Conservation (phyloP, 2,113 vertebrate genomes). For the Centropristis striata region DNA sequence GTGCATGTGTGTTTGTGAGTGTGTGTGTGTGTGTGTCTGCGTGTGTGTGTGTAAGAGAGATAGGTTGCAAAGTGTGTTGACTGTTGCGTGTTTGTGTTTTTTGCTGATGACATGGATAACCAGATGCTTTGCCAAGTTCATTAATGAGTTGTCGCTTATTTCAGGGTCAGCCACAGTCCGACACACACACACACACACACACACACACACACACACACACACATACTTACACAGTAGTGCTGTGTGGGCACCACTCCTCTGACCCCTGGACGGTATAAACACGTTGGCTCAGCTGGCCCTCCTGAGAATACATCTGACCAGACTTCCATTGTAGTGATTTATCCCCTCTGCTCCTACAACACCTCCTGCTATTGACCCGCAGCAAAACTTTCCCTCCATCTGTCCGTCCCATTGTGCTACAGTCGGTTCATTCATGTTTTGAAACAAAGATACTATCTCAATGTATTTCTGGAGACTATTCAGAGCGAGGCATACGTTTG, state of each 20-base stretch:
- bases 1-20: not conserved
- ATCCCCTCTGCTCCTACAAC: slow-evolving; percentile 21
- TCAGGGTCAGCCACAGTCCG: slow-evolving; percentile 33
- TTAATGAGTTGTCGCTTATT: slow-evolving; percentile 54
- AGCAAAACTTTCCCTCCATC: slow-evolving; percentile 30
- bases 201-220: slow-evolving; percentile 20
- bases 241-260: slow-evolving; percentile 50
- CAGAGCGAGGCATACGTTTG: not conserved
- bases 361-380: slow-evolving; percentile 15
- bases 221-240: slow-evolving; percentile 6
- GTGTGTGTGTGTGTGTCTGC: not conserved
- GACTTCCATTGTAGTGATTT: slow-evolving; percentile 55
- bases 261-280: slow-evolving; percentile 52
- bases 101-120: slow-evolving; percentile 24
- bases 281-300: slow-evolving; percentile 48
- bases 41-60: not conserved
- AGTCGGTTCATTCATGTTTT: slow-evolving; percentile 19
- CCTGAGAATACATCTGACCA: slow-evolving; percentile 39
- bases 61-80: slow-evolving; percentile 1
- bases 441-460: not conserved
- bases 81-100: not conserved
- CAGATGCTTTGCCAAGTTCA: slow-evolving; percentile 52
- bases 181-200: slow-evolving; percentile 22
- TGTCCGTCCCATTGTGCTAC: not conserved
- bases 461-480: not conserved